A percentile compares a stretch with the other conserved stretches of the same genome.
Conservation (phyloP, 2,888 invertebrate genomes). For the Dioctria rufipes region DNA sequence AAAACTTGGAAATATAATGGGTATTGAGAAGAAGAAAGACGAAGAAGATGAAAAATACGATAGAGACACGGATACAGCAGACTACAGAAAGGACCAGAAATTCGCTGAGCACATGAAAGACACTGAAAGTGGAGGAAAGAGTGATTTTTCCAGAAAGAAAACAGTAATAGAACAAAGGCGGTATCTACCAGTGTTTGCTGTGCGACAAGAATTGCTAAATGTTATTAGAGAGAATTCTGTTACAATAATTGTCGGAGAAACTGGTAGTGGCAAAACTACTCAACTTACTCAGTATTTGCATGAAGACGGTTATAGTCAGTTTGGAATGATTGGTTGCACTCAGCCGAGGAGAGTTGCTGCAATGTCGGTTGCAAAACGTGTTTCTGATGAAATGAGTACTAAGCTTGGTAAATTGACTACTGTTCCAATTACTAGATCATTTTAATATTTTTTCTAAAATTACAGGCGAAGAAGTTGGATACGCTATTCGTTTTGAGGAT, state of each 20-base stretch:
- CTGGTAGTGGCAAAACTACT: conserved; percentile 85
- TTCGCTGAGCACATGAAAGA: conserved; percentile 95
- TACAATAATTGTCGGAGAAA: conserved; percentile 90
- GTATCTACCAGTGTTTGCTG: conserved; percentile 95
- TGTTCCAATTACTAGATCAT: not conserved
- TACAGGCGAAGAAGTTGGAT: conserved; percentile 91
- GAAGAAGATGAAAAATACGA: conserved; percentile 79
- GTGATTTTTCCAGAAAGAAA: conserved; percentile 90
- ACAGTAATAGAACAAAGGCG: conserved; percentile 89
- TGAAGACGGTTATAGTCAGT: conserved; percentile 94
- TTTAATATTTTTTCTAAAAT: too few species aligned
- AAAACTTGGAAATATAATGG: conserved; percentile 91
- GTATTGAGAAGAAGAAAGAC: conserved; percentile 87
- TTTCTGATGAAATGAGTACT: conserved; percentile 97
- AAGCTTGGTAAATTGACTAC: conserved; percentile 76
- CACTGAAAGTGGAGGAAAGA: conserved; percentile 76
- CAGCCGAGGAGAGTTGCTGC: conserved; percentile 98
- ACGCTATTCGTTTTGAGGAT: conserved; percentile 99
- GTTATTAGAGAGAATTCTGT: conserved; percentile 94
- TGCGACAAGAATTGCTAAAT: conserved; percentile 91
- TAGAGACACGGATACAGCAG: conserved; percentile 81
- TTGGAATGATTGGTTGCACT: conserved; percentile 97
- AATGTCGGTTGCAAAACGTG: conserved; percentile 99
- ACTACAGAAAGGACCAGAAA: conserved; percentile 94
- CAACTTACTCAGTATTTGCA: conserved; percentile 97